Evolutionary conservation across 2,888 invertebrate species (phyloP), one percentile per base, ranked within the genome.

Genomic region (Campoplex capitator): DNA sequence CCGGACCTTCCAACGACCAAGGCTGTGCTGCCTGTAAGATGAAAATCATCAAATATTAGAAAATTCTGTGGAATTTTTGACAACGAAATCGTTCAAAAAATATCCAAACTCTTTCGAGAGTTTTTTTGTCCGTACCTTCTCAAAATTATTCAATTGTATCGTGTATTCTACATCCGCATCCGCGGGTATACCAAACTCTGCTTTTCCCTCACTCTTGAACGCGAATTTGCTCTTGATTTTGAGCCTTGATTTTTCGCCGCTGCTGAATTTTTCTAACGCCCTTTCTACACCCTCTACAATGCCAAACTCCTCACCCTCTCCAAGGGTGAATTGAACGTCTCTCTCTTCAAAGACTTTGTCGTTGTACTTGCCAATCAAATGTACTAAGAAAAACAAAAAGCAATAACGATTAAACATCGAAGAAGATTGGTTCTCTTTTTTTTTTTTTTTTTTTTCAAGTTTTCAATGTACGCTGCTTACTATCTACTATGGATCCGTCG

Each of bases 281-380:
- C 95, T 95, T 93, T 99, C 98, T 16, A 99, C 94, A 13, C 99
- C 99, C 78, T 97, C 96, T 54, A 98, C 96, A 45, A 99, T 95
- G 86, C 97, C 96, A 75, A 95, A 94, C 87, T 97, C 97, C 80
- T 95, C 95, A 11, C 98, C 98, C 94, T 99, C 99, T 0, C 99
- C 99, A 32, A 99, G 95, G 23, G 95, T 95, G 94, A 99, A 99
- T 42, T 96, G 96, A 0, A 98, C 96, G 67, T 98, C 97, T 90
- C 98, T 96, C 28, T 97, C 97, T 91, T 99, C 98, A 94, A 99
- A 98, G 9, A 96, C 94, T 83, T 93, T 93, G 0, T 96, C 97
- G 79, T 97, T 95, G 90, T 96, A 96, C 85, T 95, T 96, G 3
- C 97, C 97, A 91, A 96, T 95, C 54, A 98, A 93, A 91, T 97